Evolutionary conservation across 2,113 vertebrate genomes (phyloP).

Genomic region (Australoheros scitulus): DNA sequence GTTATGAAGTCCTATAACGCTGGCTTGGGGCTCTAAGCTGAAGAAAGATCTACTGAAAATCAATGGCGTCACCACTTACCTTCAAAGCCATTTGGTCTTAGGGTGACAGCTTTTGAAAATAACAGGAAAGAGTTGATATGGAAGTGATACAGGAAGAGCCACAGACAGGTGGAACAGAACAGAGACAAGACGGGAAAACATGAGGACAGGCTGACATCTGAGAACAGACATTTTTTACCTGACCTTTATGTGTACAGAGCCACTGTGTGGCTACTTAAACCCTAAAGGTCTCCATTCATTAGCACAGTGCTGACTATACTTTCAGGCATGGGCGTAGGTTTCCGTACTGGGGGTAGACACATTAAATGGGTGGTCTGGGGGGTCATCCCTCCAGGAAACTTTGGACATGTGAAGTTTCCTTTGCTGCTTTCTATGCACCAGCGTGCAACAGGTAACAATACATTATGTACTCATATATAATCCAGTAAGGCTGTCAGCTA

Average conservation of each 20-base stretch:
- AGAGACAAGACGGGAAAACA: not conserved
- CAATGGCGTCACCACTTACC: slow-evolving; percentile 40
- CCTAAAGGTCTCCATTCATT: not conserved
- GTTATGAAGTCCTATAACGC: slow-evolving; percentile 61
- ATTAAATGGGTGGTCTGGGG: not conserved
- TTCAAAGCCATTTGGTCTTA: slow-evolving; percentile 4
- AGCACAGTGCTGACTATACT: not conserved
- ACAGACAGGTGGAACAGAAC: not conserved
- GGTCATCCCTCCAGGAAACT: not conserved
- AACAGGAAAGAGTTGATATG: not conserved
- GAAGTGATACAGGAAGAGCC: not conserved
- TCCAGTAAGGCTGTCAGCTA: not conserved
- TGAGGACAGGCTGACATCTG: not conserved
- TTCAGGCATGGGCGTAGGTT: not conserved
- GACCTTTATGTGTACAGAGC: not conserved
- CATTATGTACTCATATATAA: not conserved
- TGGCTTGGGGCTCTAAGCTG: slow-evolving; percentile 30
- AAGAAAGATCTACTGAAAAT: slow-evolving; percentile 49
- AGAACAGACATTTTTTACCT: not conserved
- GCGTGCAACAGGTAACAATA: not conserved
- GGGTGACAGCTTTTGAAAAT: slow-evolving; percentile 25
- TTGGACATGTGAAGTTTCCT: not conserved
- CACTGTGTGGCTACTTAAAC: not conserved
- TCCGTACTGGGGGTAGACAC: not conserved
- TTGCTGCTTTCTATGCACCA: not conserved